phyloP scores from a whole-genome alignment of 2,888 invertebrate genomes.

The Fragum sueziense region DNA sequence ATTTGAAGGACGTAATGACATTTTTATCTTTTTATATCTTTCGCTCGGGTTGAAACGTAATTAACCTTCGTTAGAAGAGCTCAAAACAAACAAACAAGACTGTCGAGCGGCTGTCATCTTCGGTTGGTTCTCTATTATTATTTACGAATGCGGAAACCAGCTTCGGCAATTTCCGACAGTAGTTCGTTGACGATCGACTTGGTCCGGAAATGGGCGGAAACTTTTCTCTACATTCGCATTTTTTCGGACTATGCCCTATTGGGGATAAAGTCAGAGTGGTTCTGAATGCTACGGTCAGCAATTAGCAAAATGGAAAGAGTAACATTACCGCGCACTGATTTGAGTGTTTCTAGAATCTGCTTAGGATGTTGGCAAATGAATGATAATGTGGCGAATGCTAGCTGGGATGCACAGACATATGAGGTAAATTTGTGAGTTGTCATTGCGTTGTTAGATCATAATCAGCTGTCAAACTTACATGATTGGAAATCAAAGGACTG shows the following conservation, averaged over 20 bases:
- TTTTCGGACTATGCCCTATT: neutral
- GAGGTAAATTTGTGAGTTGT: conserved; percentile 67
- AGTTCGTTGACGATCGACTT: no score
- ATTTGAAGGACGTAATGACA: no score
- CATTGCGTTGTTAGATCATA: neutral
- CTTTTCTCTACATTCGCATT: neutral
- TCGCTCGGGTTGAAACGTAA: no score
- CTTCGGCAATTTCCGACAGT: no score
- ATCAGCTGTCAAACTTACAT: neutral
- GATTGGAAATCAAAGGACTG: neutral
- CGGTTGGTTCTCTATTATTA: neutral
- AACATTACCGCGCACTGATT: conserved; percentile 73
- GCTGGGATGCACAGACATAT: conserved; percentile 75
- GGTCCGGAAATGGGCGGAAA: neutral
- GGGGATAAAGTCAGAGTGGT: neutral
- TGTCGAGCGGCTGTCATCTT: conserved; percentile 60
- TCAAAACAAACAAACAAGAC: conserved; percentile 53
- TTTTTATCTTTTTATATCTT: no score
- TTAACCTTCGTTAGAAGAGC: conserved; percentile 50
- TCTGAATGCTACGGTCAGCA: conserved; percentile 2
- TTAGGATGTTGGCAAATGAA: conserved; percentile 81
- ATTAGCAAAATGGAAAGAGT: conserved; percentile 56
- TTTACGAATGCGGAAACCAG: neutral
- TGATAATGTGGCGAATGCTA: conserved; percentile 69
- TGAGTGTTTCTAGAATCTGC: conserved; percentile 78